Evolutionary conservation across 2,113 vertebrate species (phyloP), one percentile per base, ranked within the genome.

Genomic region (Oryzias javanicus): DNA sequence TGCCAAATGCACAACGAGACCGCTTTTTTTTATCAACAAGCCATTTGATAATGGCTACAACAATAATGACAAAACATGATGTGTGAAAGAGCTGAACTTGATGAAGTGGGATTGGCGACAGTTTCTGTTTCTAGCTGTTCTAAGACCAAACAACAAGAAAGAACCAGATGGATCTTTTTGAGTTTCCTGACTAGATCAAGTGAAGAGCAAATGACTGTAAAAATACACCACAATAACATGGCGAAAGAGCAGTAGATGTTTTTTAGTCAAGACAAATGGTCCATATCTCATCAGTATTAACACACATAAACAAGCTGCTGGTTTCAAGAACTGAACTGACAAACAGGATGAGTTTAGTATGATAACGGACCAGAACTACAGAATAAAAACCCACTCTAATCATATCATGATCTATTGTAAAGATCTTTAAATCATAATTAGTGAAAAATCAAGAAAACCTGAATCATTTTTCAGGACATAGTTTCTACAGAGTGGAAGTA

Each of bases 221-320:
- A 62, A 35, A 47, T 19, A 17, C 42, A 41, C 14, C 8, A 47
- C 35, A 35, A 2, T 10, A 35, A 12, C 35, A 35, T 35, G 35
- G 46, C 4, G 42, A 17, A 18, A 55, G n/a, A 42, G 70, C 40
- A 35, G 60, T 57, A 53, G 60, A 80, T 6, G 19, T 14, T 5
- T 14, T 55, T 22, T 58, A n/a, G 55, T 25, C 46, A 40, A 53
- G 59, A 71, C 16, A 55, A 79, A 64, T 42, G 46, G 42, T 35
- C 64, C 27, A 59, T 53, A 14, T n/a, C 71, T 70, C 58, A 49
- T 69, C 51, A 64, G 58, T 42, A 56, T 63, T 59, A 15, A 58
- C 55, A 49, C 56, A 52, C 22, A 42, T 40, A 47, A 71, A 40
- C n/a, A 71, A 69, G 64, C 6, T 13, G 47, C 42, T 29, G 56